These are phyloP conservation scores for Acheta domesticus DNA, from an alignment of 2,888 invertebrate genomes.

Conservation along the genomic window DNA sequence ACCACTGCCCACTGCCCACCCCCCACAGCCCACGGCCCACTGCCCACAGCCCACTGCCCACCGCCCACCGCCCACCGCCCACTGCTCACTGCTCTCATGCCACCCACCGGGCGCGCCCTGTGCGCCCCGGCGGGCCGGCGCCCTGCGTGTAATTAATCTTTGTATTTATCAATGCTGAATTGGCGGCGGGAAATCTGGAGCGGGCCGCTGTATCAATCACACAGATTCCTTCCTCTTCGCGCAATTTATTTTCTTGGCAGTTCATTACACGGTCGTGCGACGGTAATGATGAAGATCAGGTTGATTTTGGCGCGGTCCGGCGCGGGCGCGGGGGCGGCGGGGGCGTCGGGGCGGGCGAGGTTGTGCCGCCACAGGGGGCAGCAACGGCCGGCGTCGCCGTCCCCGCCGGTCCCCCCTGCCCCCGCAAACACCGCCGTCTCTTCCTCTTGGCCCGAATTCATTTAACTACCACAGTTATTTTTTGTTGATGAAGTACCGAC, in stretches of 20 bases:
- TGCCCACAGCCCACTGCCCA: not conserved
- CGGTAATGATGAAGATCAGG: slow-evolving; percentile 18
- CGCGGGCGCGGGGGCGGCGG: not conserved
- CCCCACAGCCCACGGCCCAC: not conserved
- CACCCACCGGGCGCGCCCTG: not conserved
- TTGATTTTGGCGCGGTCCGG: not conserved
- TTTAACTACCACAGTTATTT: not conserved
- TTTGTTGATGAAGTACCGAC: slow-evolving; percentile 2
- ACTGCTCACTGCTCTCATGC: not conserved
- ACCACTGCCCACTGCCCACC: not conserved
- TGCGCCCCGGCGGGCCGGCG: not conserved
- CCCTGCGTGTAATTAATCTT: slow-evolving; percentile 18
- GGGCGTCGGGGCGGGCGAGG: not conserved
- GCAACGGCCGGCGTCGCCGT: too few relatives aligned
- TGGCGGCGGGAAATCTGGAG: slow-evolving; percentile 10
- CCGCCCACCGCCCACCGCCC: not conserved
- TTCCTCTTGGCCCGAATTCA: not conserved
- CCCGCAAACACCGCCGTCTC: too few relatives aligned
- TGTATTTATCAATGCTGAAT: slow-evolving; percentile 10
- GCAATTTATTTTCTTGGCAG: slow-evolving; percentile 10
- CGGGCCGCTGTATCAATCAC: slow-evolving; percentile 1
- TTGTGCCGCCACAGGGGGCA: too few relatives aligned
- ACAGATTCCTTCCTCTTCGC: slow-evolving; percentile 18
- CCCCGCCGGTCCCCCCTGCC: too few relatives aligned
- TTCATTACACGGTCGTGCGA: slow-evolving; percentile 2